Conservation (phyloP, 2,797 vertebrate genomes). For the Lindbergichthys nudifrons region DNA sequence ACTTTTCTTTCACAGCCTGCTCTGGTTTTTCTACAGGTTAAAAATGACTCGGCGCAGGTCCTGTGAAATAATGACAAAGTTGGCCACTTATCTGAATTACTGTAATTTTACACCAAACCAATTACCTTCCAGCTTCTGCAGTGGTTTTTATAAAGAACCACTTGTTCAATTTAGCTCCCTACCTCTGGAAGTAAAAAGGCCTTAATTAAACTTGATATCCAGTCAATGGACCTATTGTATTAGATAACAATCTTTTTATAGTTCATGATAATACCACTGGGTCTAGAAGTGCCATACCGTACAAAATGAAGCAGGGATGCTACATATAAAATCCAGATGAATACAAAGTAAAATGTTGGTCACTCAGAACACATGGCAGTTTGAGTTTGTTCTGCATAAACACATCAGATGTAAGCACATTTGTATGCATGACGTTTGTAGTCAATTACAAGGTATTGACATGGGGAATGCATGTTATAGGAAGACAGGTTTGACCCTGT, state of each 20-base stretch:
- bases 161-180: constrained; percentile 6
- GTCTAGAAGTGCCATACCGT: background rate
- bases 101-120: background rate
- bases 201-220: background rate
- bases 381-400: too few species aligned
- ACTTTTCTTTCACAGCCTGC: background rate
- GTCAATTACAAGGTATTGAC: background rate
- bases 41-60: background rate
- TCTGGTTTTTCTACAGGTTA: background rate
- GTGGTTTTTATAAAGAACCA: background rate
- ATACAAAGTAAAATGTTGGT: background rate
- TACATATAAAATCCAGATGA: background rate
- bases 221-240: background rate
- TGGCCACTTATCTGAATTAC: constrained; percentile 18
- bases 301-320: background rate
- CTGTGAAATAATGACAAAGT: constrained; percentile 1
- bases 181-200: background rate
- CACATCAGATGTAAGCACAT: background rate
- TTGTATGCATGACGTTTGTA: background rate
- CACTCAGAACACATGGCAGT: too few species aligned
- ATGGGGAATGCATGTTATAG: too few species aligned
- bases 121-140: background rate
- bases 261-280: background rate
- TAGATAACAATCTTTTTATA: background rate
- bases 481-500: background rate